Evolutionary conservation across 2,797 vertebrate species (phyloP), one percentile per base, ranked within the genome.

Genomic region (Euphonia xanthogaster): DNA sequence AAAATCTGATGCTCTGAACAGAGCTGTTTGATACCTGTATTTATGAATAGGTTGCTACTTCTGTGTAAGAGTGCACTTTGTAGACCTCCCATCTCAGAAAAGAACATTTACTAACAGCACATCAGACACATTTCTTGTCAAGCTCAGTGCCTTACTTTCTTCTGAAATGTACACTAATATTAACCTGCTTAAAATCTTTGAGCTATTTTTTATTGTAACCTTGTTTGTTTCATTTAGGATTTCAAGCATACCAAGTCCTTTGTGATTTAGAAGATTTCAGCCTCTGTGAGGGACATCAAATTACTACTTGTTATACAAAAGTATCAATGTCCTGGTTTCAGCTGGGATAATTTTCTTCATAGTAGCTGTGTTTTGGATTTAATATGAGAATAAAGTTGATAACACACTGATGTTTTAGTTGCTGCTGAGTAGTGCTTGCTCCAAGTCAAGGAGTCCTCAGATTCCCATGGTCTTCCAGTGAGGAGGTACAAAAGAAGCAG

Each of bases 211-310:
- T 71, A 93, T 8, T 61, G 12, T 91, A 39, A 72, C 20, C 13
- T 93, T 91, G 10, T 88, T 83, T 88, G 22, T 21, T 93, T 89
- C n/a, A 54, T 91, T 91, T 98, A 99, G 98, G 99, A 99, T 96
- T 99, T 99, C 98, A 99, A 99, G 98, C 99, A 99, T 96, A 99
- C 99, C 76, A 99, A 99, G 96, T 99, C 99, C 19, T 99, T 99
- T 97, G 94, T 98, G 96, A 98, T 98, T 97, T 98, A 98, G 97
- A 97, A 96, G 96, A 97, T 80, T 82, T 91, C 81, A 27, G 91
- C 86, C 96, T 98, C 93, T 95, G 85, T 94, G 96, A 97, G 92
- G 96, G 93, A 95, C 86, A 86, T 65, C 92, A 96, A 96, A 94
- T 84, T 54, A 95, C 90, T 93, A 77, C 89, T 93, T 97, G 88